Evolutionary conservation across 2,888 invertebrate species (phyloP), one percentile per base, ranked within the genome.

Genomic region (Agrenia bidenticulata): DNA sequence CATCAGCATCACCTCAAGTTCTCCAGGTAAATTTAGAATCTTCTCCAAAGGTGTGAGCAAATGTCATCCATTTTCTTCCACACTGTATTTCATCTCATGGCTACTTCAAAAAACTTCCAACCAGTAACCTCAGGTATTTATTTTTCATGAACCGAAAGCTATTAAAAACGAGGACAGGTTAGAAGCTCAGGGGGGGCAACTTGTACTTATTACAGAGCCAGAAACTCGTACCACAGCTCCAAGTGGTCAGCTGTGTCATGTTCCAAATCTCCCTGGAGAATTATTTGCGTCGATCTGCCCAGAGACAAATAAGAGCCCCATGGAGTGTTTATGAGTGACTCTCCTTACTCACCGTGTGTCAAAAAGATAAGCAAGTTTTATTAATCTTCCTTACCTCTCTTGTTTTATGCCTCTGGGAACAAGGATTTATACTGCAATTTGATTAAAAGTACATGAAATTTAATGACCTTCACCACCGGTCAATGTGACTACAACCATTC

Each of bases 141-240:
- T 32, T 11, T 32, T 7, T 7, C 32, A 32, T 32, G 5, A 4
- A 45, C 45, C 45, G 19, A 45, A 45, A 45, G 9, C 19, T n/a
- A 45, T 45, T 45, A 45, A 45, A 19, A 51, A 57, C 17, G 41
- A 51, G 51, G 51, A 51, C 51, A 51, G 51, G 51, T 51, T 51
- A 13, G 5, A 15, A 51, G 51, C 51, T 51, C 23, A 51, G 51
- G 51, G 51, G n/a, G 51, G 51, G 51, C 24, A 9, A 4, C 23
- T 7, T 11, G 45, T 45, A 45, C 32, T 32, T 32, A 32, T 32
- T 32, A 32, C 11, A 23, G 45, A 17, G 19, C 19, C 45, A n/a
- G 45, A 45, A 45, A 5, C 45, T 15, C 15, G 15, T 45, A 15
- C 15, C n/a, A 45, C 5, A n/a, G n/a, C n/a, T n/a, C n/a, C n/a